Conservation (phyloP, 2,888 invertebrate genomes). For the Nomada fabriciana region DNA sequence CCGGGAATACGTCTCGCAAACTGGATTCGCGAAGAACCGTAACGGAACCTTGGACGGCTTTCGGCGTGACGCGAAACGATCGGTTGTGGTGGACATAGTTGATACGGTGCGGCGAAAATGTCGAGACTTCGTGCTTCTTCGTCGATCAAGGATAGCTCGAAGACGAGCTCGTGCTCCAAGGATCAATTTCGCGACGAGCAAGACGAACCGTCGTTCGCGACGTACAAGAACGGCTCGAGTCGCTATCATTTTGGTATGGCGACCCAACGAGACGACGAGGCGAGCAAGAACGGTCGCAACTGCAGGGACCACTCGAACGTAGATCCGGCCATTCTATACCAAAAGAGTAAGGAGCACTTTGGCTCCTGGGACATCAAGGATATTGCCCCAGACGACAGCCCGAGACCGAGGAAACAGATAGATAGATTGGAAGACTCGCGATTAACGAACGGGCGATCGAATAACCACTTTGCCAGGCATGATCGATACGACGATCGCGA, state of each 20-base stretch:
- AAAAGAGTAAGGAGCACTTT: slow-evolving; percentile 72
- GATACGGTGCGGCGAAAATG: slow-evolving; percentile 74
- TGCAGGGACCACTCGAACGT: slow-evolving; percentile 35
- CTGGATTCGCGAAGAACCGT: slow-evolving; percentile 32
- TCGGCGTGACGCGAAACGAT: slow-evolving; percentile 9
- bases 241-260: slow-evolving; percentile 68
- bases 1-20: slow-evolving; percentile 14
- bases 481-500: slow-evolving; percentile 57
- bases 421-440: slow-evolving; percentile 54
- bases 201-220: slow-evolving; percentile 27
- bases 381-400: slow-evolving; percentile 56
- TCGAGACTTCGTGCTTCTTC: slow-evolving; percentile 76
- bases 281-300: slow-evolving; percentile 61
- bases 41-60: slow-evolving; percentile 23
- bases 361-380: slow-evolving; percentile 76
- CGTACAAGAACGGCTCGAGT: slow-evolving; percentile 56
- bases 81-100: neutral
- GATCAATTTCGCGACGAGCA: slow-evolving; percentile 56
- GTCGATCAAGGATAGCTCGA: slow-evolving; percentile 69
- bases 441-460: slow-evolving; percentile 61
- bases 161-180: slow-evolving; percentile 61
- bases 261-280: slow-evolving; percentile 48
- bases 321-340: slow-evolving; percentile 69
- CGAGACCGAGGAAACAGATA: slow-evolving; percentile 47
- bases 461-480: slow-evolving; percentile 22